phyloP scores from a whole-genome alignment of 1,140 invertebrate genomes.

The Pygmarrhopalites habei region DNA sequence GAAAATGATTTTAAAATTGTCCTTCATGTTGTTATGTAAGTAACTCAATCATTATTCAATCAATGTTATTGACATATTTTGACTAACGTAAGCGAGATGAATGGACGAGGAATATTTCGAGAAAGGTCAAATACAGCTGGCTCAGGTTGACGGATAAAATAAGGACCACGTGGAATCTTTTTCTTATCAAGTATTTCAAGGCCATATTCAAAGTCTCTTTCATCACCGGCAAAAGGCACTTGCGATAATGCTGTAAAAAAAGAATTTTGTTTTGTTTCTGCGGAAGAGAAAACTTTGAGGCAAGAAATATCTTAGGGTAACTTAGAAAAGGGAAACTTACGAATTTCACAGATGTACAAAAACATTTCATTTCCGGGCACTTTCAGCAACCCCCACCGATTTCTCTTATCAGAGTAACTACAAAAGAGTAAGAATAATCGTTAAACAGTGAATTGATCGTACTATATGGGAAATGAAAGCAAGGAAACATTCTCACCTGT shows the following conservation, averaged over 20 bases:
- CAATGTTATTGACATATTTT: neutral
- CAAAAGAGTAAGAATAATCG: slow-evolving; percentile 52
- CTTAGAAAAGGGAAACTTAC: too few species aligned
- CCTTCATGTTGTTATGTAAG: too few species aligned
- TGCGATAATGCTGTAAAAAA: slow-evolving; percentile 53
- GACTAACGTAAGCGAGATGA: slow-evolving; percentile 34
- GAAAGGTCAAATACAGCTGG: slow-evolving; percentile 74
- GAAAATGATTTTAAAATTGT: slow-evolving; percentile 24
- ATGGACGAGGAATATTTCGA: slow-evolving; percentile 50
- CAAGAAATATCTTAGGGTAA: too few species aligned
- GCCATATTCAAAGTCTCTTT: slow-evolving; percentile 76
- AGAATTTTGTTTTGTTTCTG: too few species aligned
- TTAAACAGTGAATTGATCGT: neutral
- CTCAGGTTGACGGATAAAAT: slow-evolving; percentile 75
- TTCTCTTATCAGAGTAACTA: slow-evolving; percentile 60
- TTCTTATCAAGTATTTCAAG: slow-evolving; percentile 63
- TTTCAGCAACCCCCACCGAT: slow-evolving; percentile 75
- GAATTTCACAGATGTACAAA: slow-evolving; percentile 83
- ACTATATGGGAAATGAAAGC: slow-evolving; percentile 11
- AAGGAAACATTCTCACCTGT: slow-evolving; percentile 48
- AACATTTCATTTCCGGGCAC: slow-evolving; percentile 65
- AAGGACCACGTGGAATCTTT: slow-evolving; percentile 75
- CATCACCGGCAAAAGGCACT: slow-evolving; percentile 52
- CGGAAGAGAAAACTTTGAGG: too few species aligned
- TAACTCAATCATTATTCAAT: neutral